Evolutionary conservation across 2,113 vertebrate species (phyloP).

Genomic region (Myocastor coypus): DNA sequence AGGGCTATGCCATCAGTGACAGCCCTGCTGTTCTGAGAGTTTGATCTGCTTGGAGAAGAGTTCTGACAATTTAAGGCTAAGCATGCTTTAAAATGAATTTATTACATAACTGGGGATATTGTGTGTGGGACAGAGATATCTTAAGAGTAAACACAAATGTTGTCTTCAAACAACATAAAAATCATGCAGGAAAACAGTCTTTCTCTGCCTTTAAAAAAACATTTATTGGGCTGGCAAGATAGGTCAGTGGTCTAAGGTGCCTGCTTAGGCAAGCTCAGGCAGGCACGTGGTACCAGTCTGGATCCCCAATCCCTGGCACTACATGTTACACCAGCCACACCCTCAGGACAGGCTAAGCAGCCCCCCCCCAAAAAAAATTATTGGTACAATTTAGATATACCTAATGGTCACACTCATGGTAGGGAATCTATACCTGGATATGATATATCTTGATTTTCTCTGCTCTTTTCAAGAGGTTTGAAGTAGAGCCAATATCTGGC

Average conservation of each 20-base stretch:
- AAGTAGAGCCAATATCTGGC: neutral
- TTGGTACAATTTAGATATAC: neutral
- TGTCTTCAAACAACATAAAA: neutral
- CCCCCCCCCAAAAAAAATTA: neutral
- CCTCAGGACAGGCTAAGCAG: no score
- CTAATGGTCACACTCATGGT: neutral
- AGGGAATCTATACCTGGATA: neutral
- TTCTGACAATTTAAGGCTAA: neutral
- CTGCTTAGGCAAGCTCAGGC: no score
- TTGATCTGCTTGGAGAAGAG: neutral
- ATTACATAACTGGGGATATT: neutral
- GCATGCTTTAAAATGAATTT: neutral
- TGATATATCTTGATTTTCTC: neutral
- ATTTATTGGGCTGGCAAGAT: no score
- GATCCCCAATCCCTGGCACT: no score
- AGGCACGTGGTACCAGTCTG: no score
- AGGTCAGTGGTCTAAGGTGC: no score
- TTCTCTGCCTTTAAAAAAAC: constrained; percentile 32
- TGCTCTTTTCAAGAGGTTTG: neutral
- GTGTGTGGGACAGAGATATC: neutral
- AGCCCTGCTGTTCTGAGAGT: neutral
- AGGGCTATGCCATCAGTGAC: neutral
- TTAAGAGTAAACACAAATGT: neutral
- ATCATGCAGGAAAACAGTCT: neutral
- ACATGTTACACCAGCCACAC: no score